Evolutionary conservation across 2,888 invertebrate species (phyloP), one percentile per base, ranked within the genome.

Genomic region (Melieria crassipennis): DNA sequence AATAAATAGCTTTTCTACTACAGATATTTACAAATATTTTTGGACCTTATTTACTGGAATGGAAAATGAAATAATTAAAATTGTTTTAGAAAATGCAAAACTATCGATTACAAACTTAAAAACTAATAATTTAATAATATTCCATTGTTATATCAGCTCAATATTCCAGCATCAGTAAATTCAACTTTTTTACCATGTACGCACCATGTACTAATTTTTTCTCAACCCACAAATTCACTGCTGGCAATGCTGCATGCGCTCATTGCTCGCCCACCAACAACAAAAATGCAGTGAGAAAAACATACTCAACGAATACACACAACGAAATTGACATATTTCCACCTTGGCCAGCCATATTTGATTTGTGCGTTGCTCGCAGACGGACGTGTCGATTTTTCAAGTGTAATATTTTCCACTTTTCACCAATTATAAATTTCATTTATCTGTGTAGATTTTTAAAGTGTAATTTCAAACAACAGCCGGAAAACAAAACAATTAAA

Each of bases 351-450:
- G 76, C 76, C 76, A 76, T 76, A 64, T 76, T 76, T 75, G 66
- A 75, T 76, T 65, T 68, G 56, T 57, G 50, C 55, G 68, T 55
- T 70, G 70, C 63, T 55, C 11, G 16, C 52, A 58, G 66, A 67
- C 43, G 72, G 74, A 73, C 75, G 75, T 71, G 74, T 69, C 73
- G 75, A 76, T 78, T 78, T 78, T 75, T 76, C 68, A 75, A 78
- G 76, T 78, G 76, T 78, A 78, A 30, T 30, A 30, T 30, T 30
- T 30, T 30, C 30, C 30, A 30, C 30, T 30, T 30, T 30, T 30
- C 30, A 30, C 30, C 30, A 30, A 30, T 30, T 30, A 30, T 48
- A 72, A 68, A 62, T 62, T n/a, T 57, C 11, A 50, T 68, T 66
- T 65, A 52, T 69, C 57, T 68, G 47, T 56, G 11, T 52, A 60